These are phyloP conservation scores for Gavia stellata DNA, from an alignment of 2,113 vertebrate species.

Conservation along the genomic window DNA sequence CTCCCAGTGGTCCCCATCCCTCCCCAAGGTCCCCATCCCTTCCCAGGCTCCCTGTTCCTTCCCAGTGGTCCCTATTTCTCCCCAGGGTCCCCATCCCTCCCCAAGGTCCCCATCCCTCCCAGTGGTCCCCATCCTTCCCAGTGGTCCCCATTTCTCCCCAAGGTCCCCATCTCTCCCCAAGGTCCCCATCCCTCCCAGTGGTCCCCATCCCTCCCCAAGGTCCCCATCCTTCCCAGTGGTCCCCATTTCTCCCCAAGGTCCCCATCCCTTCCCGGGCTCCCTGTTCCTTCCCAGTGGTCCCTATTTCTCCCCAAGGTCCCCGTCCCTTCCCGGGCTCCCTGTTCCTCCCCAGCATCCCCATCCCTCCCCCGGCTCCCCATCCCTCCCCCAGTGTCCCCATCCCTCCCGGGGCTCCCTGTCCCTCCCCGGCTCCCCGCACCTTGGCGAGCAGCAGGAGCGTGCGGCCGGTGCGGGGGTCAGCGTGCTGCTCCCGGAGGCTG, in stretches of 20 bases:
- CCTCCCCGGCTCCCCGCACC: constrained; percentile 53
- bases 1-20: not conserved
- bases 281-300: no score
- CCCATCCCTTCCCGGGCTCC: no score
- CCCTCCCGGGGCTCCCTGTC: fast-evolving
- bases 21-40: not conserved
- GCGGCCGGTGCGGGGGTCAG: constrained; percentile 82
- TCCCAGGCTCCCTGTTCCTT: not conserved
- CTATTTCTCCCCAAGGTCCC: fast-evolving
- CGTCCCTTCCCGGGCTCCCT: fast-evolving
- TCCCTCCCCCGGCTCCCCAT: no score
- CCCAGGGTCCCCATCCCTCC: fast-evolving
- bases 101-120: no score
- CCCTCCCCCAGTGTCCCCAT: not conserved
- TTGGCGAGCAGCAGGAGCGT: constrained; percentile 88
- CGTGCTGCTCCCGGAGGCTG: constrained; percentile 85
- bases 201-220: not conserved
- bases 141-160: not conserved
- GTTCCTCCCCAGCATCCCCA: no score
- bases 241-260: fast-evolving
- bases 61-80: fast-evolving
- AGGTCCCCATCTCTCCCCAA: not conserved
- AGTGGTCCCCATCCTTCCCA: no score
- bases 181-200: no score
- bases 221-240: fast-evolving